These are phyloP conservation scores for Paralvinella palmiformis DNA, from an alignment of 1,140 invertebrate genomes.

Conservation along the genomic window DNA sequence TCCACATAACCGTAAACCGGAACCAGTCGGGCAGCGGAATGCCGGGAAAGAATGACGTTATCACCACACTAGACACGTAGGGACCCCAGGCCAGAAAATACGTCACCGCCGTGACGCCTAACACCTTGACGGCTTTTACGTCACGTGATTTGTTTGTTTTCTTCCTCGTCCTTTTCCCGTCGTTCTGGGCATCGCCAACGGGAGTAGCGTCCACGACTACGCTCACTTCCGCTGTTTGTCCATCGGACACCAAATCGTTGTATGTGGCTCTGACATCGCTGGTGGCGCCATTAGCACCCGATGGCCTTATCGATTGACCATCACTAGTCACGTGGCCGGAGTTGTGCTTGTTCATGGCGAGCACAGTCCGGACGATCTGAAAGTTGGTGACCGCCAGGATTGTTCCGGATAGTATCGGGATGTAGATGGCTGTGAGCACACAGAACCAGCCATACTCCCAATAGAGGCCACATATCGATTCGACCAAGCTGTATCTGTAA, in stretches of 20 bases:
- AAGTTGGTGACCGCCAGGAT: slow-evolving; percentile 21
- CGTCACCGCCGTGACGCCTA: slow-evolving; percentile 14
- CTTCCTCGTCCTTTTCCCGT: background rate
- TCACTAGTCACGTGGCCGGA: background rate
- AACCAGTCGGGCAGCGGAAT: slow-evolving; percentile 8
- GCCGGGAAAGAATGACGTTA: slow-evolving; percentile 13
- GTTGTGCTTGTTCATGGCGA: background rate
- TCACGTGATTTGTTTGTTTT: slow-evolving; percentile 10
- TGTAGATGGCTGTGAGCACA: slow-evolving; percentile 22
- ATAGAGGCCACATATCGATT: slow-evolving; percentile 25
- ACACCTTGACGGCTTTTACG: slow-evolving; percentile 21
- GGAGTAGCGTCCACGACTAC: background rate
- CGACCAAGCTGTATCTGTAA: slow-evolving; percentile 18
- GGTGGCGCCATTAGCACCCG: background rate
- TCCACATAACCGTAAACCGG: slow-evolving; percentile 23
- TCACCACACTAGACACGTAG: slow-evolving; percentile 16
- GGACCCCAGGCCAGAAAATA: slow-evolving; percentile 27
- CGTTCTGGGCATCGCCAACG: background rate
- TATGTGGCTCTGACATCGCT: background rate
- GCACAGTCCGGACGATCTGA: slow-evolving; percentile 16
- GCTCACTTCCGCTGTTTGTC: background rate
- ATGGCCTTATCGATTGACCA: background rate
- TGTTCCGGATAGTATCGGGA: slow-evolving; percentile 18
- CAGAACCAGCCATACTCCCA: slow-evolving; percentile 26
- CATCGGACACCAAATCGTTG: background rate